Percentiles rank a stretch among this genome's conserved stretches.
Evolutionary conservation across 2,888 invertebrate genomes (phyloP).

Genomic region (Pristionchus japonicus): DNA sequence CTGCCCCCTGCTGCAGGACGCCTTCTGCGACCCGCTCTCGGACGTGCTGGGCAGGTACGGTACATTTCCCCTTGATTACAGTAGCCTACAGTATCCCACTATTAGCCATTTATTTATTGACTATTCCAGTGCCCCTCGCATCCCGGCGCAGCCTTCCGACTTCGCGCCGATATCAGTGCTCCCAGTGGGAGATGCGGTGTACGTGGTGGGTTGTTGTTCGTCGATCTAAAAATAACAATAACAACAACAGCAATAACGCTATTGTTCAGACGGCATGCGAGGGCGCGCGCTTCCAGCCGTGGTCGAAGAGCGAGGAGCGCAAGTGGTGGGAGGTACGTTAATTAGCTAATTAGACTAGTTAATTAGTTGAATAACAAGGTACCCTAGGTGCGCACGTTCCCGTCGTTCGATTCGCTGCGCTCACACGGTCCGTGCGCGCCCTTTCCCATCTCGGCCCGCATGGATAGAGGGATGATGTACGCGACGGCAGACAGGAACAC

Average conservation of each 20-base stretch:
- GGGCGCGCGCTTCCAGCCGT: neutral
- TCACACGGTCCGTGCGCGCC: neutral
- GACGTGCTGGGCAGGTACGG: neutral
- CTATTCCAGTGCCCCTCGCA: too few relatives aligned
- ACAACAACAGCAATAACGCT: neutral
- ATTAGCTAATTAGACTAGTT: neutral
- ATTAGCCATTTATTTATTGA: too few relatives aligned
- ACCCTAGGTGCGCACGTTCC: slow-evolving; percentile 10
- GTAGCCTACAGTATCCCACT: neutral
- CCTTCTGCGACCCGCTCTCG: neutral
- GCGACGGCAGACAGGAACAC: neutral
- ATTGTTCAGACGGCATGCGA: slow-evolving; percentile 8
- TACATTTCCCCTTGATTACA: neutral
- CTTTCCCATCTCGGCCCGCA: neutral
- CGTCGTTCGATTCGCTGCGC: neutral
- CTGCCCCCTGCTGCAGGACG: neutral
- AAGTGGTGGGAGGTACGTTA: slow-evolving; percentile 20
- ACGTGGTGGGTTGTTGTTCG: neutral
- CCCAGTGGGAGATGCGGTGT: neutral
- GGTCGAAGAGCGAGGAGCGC: neutral
- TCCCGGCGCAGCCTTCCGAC: too few relatives aligned
- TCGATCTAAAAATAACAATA: neutral
- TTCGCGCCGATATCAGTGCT: too few relatives aligned
- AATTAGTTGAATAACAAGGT: neutral
- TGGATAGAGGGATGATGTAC: neutral